phyloP scores from a whole-genome alignment of 2,888 invertebrate genomes.

The Leucophora obtusa region DNA sequence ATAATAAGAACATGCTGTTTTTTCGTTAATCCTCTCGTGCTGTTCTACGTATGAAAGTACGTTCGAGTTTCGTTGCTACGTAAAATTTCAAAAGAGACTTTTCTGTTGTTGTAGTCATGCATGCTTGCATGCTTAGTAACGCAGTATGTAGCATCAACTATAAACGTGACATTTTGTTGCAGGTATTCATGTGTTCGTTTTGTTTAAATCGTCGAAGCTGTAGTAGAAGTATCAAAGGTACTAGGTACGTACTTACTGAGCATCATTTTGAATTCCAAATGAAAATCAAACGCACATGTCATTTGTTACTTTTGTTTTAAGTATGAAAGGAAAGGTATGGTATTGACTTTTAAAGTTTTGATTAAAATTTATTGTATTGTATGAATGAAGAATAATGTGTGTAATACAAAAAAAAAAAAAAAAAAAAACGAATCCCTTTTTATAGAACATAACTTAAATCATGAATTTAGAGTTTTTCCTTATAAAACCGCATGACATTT shows the following conservation, averaged over 20 bases:
- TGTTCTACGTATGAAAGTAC: slow-evolving; percentile 18
- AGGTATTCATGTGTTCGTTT: slow-evolving; percentile 43
- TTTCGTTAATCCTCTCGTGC: slow-evolving; percentile 57
- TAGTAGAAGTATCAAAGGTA: too few species aligned
- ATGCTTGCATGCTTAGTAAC: slow-evolving; percentile 50
- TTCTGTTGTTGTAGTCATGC: slow-evolving; percentile 34
- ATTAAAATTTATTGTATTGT: slow-evolving; percentile 48
- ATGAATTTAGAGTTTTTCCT: too few species aligned
- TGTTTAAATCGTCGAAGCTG: background rate
- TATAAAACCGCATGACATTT: too few species aligned
- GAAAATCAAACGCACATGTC: slow-evolving; percentile 63
- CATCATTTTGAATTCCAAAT: slow-evolving; percentile 43
- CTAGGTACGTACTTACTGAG: background rate
- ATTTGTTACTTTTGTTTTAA: slow-evolving; percentile 42
- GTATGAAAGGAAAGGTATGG: background rate
- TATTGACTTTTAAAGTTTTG: slow-evolving; percentile 49
- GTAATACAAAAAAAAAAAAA: too few species aligned
- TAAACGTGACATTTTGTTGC: slow-evolving; percentile 62
- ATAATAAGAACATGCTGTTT: slow-evolving; percentile 52
- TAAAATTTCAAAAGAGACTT: slow-evolving; percentile 33
- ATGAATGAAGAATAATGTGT: background rate
- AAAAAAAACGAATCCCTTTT: too few species aligned
- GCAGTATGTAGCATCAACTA: slow-evolving; percentile 59
- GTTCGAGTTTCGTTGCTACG: slow-evolving; percentile 22
- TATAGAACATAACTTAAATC: too few species aligned